These are phyloP conservation scores for Narcine bancroftii DNA, from an alignment of 2,113 vertebrate species.

Conservation along the genomic window DNA sequence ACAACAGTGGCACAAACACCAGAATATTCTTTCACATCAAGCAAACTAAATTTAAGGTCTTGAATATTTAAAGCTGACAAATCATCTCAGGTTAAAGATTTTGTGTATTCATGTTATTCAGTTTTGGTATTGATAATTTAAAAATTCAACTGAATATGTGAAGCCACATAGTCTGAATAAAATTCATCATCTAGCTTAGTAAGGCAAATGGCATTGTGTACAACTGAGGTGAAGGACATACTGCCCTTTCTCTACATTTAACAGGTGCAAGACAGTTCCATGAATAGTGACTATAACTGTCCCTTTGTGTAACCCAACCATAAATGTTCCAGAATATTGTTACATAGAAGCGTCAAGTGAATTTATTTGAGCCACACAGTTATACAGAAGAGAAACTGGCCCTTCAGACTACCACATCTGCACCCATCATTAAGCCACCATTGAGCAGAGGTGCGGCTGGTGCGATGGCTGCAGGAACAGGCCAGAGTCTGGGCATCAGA, in stretches of 20 bases:
- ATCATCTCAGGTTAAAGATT: background rate
- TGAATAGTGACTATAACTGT: background rate
- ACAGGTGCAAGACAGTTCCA: constrained; percentile 22
- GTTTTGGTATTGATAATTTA: background rate
- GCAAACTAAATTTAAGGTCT: background rate
- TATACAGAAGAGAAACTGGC: no score
- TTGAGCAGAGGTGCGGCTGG: no score
- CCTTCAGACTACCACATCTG: no score
- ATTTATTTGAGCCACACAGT: background rate
- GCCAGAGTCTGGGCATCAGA: no score
- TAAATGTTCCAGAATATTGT: background rate
- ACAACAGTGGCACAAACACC: background rate
- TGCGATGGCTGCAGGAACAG: no score
- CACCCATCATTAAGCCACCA: no score
- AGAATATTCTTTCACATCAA: background rate
- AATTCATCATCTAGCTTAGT: background rate
- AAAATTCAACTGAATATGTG: background rate
- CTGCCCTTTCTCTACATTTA: constrained; percentile 10
- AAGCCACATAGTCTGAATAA: background rate
- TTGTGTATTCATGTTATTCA: background rate
- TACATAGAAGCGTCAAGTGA: background rate
- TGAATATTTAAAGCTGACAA: background rate
- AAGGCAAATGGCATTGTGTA: background rate
- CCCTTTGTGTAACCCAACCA: background rate
- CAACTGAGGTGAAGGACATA: background rate